Evolutionary conservation across 2,797 vertebrate genomes (phyloP).

Genomic region (Pelochelys cantorii): DNA sequence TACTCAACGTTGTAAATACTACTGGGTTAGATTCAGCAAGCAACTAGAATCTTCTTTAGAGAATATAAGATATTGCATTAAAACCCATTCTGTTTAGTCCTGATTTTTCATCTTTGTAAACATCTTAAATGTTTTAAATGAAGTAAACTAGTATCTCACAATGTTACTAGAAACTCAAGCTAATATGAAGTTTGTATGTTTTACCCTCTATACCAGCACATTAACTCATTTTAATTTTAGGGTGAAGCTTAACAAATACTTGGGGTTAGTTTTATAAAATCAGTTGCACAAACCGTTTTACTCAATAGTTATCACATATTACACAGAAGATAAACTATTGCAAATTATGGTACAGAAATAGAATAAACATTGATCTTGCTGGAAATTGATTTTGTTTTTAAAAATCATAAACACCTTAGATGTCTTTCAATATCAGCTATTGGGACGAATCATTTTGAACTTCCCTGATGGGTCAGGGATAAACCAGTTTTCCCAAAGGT

Average conservation of each 20-base stretch:
- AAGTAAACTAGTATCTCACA: background rate
- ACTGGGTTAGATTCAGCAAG: background rate
- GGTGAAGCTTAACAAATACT: background rate
- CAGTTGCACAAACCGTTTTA: background rate
- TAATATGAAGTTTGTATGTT: background rate
- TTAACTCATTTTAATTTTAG: background rate
- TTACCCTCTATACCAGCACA: background rate
- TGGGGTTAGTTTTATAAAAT: background rate
- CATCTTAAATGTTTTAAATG: background rate
- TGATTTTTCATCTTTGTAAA: background rate
- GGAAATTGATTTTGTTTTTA: background rate
- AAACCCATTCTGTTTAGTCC: background rate
- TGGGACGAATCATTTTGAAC: constrained; percentile 87
- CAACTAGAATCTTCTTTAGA: background rate
- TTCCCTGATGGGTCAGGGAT: constrained; percentile 92
- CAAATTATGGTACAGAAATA: background rate
- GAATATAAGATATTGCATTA: background rate
- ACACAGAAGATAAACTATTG: background rate
- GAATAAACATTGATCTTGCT: background rate
- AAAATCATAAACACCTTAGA: background rate
- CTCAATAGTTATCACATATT: background rate
- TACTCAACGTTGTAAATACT: background rate
- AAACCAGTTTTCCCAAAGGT: constrained; percentile 97
- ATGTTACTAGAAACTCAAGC: background rate
- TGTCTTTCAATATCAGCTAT: constrained; percentile 61